These are phyloP conservation scores for Enteromius mattozi DNA, from an alignment of 2,797 vertebrate genomes.

Conservation along the genomic window DNA sequence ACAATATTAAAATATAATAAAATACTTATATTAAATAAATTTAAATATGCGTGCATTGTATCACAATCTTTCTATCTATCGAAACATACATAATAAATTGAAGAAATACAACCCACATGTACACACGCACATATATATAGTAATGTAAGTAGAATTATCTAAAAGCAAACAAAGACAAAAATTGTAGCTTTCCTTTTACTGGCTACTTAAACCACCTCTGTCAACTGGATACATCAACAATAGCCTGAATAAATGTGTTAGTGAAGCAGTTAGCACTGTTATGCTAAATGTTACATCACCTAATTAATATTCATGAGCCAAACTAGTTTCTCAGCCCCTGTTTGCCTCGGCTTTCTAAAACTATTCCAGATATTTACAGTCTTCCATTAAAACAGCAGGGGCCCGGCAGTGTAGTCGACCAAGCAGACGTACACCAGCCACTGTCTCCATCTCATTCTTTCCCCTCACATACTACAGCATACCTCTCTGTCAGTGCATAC, in stretches of 20 bases:
- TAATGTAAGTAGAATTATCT: background rate
- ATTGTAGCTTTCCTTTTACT: background rate
- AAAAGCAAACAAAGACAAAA: background rate
- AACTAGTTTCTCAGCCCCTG: background rate
- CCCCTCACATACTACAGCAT: background rate
- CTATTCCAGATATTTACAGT: slow-evolving; percentile 11
- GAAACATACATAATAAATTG: no score
- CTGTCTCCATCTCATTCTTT: background rate
- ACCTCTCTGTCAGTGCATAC: slow-evolving; percentile 12
- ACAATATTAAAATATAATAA: no score
- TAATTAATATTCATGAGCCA: background rate
- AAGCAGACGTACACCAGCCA: background rate
- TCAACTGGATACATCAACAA: background rate
- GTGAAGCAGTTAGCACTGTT: background rate
- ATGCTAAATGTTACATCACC: background rate
- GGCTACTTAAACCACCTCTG: background rate
- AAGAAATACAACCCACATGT: no score
- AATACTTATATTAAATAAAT: no score
- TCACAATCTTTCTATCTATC: no score
- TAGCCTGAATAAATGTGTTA: background rate
- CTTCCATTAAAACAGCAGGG: slow-evolving; percentile 7
- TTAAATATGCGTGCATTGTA: no score
- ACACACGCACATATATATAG: background rate
- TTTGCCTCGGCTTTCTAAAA: background rate
- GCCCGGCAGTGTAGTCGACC: background rate